Base-by-base conservation (phyloP, 2,113 vertebrate species). In the Megaceryle torquata region DNA sequence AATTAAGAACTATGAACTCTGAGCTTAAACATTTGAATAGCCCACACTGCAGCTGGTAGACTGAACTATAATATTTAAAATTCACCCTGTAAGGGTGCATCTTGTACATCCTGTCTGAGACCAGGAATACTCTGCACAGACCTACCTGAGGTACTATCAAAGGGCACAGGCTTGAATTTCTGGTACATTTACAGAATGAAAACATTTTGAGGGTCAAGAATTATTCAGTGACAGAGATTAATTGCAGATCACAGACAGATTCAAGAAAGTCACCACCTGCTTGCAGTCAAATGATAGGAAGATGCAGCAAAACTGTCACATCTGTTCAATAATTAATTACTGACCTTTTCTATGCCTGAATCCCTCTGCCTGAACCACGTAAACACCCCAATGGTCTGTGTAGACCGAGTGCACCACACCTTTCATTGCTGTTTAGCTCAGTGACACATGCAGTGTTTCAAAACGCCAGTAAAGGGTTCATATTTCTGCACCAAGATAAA, bases 251-350 rank as follows among this genome's bases (percentile, higher is more conserved):
- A 79, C 65, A 81, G 89, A 64, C 75, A 91, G 68, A 88, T 35
- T 54, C 65, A 76, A 91, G 93, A 94, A 88, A 89, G 74, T 94
- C 95, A 69, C 90, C 92, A 93, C 93, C 95, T 94, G 93, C 88
- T 54, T 25, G 0, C 65, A 50, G 86, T 31, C 56, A 76, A 15
- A 56, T 83, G 22, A 12, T 22, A 75, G 86, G 90, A 90, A 94
- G 93, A 94, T 95, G 86, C 65, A 72, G 83, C 77, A 84, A 89
- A 94, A 78, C 80, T 82, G 72, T 88, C 90, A 71, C 86, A 96
- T 94, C 88, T 92, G 86, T 46, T 95, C 89, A 64, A 90, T 74
- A 95, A 96, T 96, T 91, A 91, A 95, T 93, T 41, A 84, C 83
- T 92, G 95, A 95, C 86, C 95, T 96, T 95, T 93, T 50, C 95